Evolutionary conservation across 2,797 vertebrate species (phyloP).

Genomic region (Pseudochromis fuscus): DNA sequence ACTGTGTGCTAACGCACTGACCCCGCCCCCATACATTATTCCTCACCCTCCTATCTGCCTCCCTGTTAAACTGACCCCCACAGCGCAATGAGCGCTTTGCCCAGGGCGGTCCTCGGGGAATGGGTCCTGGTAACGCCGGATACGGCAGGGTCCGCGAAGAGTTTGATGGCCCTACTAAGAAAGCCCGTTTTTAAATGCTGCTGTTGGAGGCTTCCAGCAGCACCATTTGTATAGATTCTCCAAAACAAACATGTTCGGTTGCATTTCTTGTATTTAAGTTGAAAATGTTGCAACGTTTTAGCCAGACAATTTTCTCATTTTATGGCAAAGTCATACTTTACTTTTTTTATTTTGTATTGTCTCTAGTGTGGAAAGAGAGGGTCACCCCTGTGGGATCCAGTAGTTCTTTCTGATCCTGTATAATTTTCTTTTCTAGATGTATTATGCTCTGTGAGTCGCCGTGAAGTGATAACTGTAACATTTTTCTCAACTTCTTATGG

Average conservation of each 20-base stretch:
- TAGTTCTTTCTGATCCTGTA: constrained; percentile 80
- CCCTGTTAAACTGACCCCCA: constrained; percentile 74
- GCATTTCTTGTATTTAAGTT: constrained; percentile 87
- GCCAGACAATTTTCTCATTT: constrained; percentile 85
- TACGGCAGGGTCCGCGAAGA: constrained; percentile 99
- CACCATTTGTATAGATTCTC: constrained; percentile 80
- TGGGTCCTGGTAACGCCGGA: constrained; percentile 89
- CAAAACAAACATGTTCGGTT: constrained; percentile 71
- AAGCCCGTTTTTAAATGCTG: constrained; percentile 93
- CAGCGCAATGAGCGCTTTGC: constrained; percentile 99
- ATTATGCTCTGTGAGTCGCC: constrained; percentile 85
- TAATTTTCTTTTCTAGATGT: constrained; percentile 82
- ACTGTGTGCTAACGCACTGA: constrained; percentile 79
- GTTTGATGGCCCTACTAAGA: constrained; percentile 98
- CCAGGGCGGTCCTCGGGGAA: constrained; percentile 94
- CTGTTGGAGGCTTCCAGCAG: constrained; percentile 69
- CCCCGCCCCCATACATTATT: constrained; percentile 82
- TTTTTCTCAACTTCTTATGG: constrained; percentile 91
- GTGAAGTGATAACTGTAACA: constrained; percentile 85
- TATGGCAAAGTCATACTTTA: constrained; percentile 80
- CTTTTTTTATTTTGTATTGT: constrained; percentile 84
- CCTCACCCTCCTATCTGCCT: constrained; percentile 37
- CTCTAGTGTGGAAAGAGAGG: constrained; percentile 75
- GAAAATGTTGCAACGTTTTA: constrained; percentile 94
- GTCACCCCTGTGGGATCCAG: constrained; percentile 67